Conservation (phyloP, 2,797 vertebrate species). For the Capromys pilorides region DNA sequence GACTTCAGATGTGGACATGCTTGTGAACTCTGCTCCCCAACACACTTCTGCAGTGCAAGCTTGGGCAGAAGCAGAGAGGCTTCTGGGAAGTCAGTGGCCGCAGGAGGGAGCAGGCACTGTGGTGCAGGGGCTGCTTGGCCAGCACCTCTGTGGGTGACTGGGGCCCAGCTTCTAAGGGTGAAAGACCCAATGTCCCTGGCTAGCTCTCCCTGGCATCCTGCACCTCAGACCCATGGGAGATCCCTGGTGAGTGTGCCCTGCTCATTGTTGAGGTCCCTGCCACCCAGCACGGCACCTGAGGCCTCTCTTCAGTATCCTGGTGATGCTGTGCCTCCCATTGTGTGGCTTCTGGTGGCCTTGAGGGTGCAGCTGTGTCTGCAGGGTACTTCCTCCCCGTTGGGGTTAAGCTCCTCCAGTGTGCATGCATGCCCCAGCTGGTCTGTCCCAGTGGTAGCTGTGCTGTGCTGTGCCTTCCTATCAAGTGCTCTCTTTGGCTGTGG, state of each 20-base stretch:
- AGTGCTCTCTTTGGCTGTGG: conserved; percentile 25
- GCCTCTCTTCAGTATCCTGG: not conserved
- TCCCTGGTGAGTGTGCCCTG: not conserved
- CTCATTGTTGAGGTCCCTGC: not conserved
- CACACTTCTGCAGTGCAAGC: not conserved
- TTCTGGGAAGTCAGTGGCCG: not conserved
- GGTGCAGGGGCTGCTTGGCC: not conserved
- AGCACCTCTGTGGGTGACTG: not conserved
- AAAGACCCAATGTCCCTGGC: not conserved
- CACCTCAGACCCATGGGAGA: not conserved
- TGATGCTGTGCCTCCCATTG: not conserved
- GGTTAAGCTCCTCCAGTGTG: not conserved
- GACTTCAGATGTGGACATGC: not conserved
- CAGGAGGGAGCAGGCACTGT: not conserved
- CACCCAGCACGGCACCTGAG: not conserved
- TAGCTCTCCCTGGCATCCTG: not conserved
- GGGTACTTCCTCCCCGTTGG: not conserved
- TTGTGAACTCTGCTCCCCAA: not conserved
- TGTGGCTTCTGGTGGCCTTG: not conserved
- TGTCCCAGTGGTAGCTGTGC: accelerated
- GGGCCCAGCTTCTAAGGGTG: not conserved
- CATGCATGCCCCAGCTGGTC: not conserved
- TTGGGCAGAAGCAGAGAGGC: not conserved
- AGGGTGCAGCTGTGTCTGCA: not conserved
- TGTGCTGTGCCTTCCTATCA: not conserved